Conservation (phyloP, 2,113 vertebrate species). For the Regulus satrapa region DNA sequence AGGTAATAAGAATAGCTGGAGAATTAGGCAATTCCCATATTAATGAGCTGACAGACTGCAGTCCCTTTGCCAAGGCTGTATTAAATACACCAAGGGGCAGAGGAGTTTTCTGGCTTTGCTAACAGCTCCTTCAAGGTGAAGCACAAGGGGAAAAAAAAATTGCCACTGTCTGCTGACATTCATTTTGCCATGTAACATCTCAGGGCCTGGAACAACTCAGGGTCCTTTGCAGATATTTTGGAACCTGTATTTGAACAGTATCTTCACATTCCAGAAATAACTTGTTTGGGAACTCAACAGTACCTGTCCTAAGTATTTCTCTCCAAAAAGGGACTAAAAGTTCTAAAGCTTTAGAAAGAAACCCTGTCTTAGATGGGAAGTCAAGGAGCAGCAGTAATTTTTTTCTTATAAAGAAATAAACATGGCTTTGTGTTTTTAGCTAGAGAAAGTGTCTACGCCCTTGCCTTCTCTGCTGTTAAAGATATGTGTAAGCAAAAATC, state of each 20-base stretch:
- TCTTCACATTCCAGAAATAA: not conserved
- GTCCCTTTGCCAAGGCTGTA: constrained; percentile 9
- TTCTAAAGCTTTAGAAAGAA: not conserved
- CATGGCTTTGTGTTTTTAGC: not conserved
- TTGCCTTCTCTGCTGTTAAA: not conserved
- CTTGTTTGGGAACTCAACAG: not conserved
- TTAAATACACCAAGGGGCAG: constrained; percentile 7
- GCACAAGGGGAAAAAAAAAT: not conserved
- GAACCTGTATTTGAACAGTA: not conserved
- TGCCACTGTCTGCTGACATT: not conserved
- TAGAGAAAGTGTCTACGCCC: not conserved
- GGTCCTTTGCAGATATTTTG: not conserved
- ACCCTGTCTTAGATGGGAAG: not conserved
- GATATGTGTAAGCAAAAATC: not conserved
- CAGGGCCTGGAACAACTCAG: not conserved
- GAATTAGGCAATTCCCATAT: constrained; percentile 49
- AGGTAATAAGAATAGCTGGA: constrained; percentile 47
- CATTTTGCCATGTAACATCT: not conserved
- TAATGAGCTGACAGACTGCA: constrained; percentile 28
- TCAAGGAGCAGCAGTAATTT: not conserved
- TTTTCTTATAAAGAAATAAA: not conserved
- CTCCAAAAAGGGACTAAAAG: not conserved
- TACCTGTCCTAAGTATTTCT: not conserved
- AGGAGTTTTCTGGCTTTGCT: not conserved
- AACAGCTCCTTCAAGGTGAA: constrained; percentile 60